A percentile compares a stretch with the other conserved stretches of the same genome.
Evolutionary conservation across 2,888 invertebrate genomes (phyloP).

Genomic region (Trissolcus japonicus): DNA sequence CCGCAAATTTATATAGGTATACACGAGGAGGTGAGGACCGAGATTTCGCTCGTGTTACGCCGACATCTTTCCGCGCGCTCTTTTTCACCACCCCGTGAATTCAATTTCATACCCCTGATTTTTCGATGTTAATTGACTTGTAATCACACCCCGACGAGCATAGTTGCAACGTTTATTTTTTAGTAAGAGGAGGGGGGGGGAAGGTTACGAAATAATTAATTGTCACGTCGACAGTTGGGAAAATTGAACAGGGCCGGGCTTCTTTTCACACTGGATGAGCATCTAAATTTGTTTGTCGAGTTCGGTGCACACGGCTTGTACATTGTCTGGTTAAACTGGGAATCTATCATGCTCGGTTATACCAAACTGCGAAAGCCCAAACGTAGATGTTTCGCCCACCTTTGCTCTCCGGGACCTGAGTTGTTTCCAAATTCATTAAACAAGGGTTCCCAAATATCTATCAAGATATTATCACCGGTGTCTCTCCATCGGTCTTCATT

Average conservation of each 20-base stretch:
- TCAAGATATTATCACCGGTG: conserved; percentile 49
- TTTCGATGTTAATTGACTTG: conserved; percentile 34
- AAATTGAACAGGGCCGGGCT: too few relatives aligned
- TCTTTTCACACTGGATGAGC: too few relatives aligned
- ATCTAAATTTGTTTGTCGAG: not conserved
- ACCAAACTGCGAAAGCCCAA: conserved; percentile 14
- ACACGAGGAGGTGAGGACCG: conserved; percentile 27
- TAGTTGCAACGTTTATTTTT: not conserved
- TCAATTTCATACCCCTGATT: conserved; percentile 25
- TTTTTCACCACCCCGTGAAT: conserved; percentile 19
- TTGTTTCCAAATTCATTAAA: conserved; percentile 54
- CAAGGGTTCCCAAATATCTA: conserved; percentile 47
- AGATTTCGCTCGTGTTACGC: conserved; percentile 48
- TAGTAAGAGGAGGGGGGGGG: too few relatives aligned
- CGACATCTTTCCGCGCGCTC: conserved; percentile 44
- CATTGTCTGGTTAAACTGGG: not conserved
- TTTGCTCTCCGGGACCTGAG: conserved; percentile 22
- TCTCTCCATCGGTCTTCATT: conserved; percentile 51
- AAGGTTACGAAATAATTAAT: too few relatives aligned
- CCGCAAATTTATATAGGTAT: conserved; percentile 47
- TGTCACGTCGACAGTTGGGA: too few relatives aligned
- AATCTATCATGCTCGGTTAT: conserved; percentile 5
- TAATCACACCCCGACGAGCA: not conserved
- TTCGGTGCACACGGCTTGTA: not conserved
- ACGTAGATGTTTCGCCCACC: conserved; percentile 19